A percentile compares a stretch with the other conserved stretches of the same genome.
Evolutionary conservation across 2,797 vertebrate genomes (phyloP).

Genomic region (Crossoptilon crossoptilon): DNA sequence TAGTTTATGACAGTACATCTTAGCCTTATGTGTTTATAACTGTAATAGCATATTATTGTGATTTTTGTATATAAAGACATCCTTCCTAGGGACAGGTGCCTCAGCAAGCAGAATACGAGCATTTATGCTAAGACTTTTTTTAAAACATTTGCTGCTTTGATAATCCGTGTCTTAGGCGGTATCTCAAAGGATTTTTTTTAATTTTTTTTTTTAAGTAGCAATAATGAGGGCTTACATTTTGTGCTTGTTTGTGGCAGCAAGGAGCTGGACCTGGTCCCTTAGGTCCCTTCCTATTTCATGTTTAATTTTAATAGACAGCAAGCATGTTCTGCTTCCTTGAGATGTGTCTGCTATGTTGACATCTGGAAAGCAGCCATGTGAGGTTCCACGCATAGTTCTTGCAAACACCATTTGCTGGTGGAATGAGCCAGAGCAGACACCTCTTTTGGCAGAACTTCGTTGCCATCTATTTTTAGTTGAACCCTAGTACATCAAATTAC

Average conservation of each 20-base stretch:
- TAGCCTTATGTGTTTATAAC: not conserved
- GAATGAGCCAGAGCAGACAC: not conserved
- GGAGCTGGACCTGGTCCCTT: not conserved
- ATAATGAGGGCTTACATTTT: not conserved
- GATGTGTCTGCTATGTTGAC: not conserved
- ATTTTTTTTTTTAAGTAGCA: not conserved
- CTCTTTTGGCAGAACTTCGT: conserved; percentile 21
- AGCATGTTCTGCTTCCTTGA: not conserved
- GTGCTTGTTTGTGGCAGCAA: not conserved
- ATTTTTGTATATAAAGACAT: not conserved
- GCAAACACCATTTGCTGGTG: conserved; percentile 22
- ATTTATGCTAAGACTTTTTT: not conserved
- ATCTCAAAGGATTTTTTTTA: not conserved
- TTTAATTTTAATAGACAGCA: not conserved
- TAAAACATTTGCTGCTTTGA: not conserved
- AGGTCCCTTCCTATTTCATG: not conserved
- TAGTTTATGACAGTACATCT: not conserved
- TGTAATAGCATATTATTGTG: not conserved
- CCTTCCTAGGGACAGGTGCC: not conserved
- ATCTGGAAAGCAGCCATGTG: conserved; percentile 7
- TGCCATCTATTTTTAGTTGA: conserved; percentile 39
- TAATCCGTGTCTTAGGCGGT: not conserved
- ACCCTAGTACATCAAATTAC: not conserved
- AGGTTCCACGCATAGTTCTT: not conserved
- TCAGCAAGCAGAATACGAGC: not conserved